Evolutionary conservation across 2,888 invertebrate genomes (phyloP).

Genomic region (Zele albiditarsus): DNA sequence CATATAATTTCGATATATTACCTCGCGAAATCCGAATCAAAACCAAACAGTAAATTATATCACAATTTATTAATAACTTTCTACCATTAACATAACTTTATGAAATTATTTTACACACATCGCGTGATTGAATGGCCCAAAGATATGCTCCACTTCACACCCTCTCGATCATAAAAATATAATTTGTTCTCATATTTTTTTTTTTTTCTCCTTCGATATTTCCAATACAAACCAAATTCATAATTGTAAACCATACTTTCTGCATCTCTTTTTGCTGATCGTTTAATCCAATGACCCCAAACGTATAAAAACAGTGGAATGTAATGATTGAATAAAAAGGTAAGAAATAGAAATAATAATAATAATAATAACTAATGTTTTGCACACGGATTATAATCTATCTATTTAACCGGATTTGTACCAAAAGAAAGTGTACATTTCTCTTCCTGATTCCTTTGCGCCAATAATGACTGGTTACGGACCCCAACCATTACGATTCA

Average conservation of each 20-base stretch:
- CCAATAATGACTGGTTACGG: not conserved
- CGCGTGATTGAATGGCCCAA: too few relatives aligned
- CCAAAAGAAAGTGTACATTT: slow-evolving; percentile 21
- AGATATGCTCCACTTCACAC: too few relatives aligned
- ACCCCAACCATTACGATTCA: slow-evolving; percentile 20
- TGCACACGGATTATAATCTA: not conserved
- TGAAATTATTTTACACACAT: too few relatives aligned
- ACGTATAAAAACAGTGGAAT: not conserved
- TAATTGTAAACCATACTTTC: not conserved
- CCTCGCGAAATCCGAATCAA: too few relatives aligned
- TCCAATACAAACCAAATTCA: not conserved
- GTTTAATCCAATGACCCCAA: not conserved
- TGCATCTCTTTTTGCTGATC: not conserved
- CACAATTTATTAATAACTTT: too few relatives aligned
- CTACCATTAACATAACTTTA: too few relatives aligned
- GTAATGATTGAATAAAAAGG: not conserved
- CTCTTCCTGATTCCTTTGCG: slow-evolving; percentile 28
- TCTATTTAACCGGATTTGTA: not conserved
- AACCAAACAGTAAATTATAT: too few relatives aligned
- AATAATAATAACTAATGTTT: not conserved
- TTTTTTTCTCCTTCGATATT: not conserved
- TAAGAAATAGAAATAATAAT: not conserved
- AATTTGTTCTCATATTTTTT: not conserved
- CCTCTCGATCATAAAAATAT: too few relatives aligned
- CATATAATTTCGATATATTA: too few relatives aligned